Evolutionary conservation across 2,797 vertebrate genomes (phyloP).

Genomic region (Decapterus maruadsi): DNA sequence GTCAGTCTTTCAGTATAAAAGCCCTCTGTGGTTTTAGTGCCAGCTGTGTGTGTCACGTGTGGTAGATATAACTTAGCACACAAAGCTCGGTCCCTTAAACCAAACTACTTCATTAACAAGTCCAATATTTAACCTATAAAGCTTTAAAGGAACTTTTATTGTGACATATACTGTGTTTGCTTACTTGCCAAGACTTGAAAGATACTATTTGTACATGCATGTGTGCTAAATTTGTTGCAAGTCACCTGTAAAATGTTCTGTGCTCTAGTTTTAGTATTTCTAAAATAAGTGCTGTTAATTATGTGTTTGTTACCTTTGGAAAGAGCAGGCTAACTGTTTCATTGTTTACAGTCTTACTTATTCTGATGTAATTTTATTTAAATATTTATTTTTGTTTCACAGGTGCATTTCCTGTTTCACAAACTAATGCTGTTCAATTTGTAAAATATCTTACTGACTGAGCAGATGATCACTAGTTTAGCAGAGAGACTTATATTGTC

Average conservation of each 20-base stretch:
- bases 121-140: background rate
- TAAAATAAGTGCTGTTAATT: background rate
- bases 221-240: background rate
- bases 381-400: conserved; percentile 30
- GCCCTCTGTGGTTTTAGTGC: conserved; percentile 24
- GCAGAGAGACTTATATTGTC: conserved; percentile 15
- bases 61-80: conserved; percentile 4
- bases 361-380: background rate
- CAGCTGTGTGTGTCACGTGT: conserved; percentile 23
- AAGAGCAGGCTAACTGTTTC: background rate
- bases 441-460: conserved; percentile 68
- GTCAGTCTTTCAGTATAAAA: conserved; percentile 32
- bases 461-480: conserved; percentile 44
- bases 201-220: background rate
- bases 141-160: background rate
- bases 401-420: conserved; percentile 32
- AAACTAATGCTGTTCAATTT: conserved; percentile 39
- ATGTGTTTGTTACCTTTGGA: background rate
- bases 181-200: background rate
- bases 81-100: conserved; percentile 5
- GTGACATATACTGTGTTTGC: background rate
- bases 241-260: background rate
- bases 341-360: background rate
- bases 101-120: conserved; percentile 12
- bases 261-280: background rate